Base-by-base conservation (phyloP, 2,797 vertebrate species). In the Poecilia gillii region DNA sequence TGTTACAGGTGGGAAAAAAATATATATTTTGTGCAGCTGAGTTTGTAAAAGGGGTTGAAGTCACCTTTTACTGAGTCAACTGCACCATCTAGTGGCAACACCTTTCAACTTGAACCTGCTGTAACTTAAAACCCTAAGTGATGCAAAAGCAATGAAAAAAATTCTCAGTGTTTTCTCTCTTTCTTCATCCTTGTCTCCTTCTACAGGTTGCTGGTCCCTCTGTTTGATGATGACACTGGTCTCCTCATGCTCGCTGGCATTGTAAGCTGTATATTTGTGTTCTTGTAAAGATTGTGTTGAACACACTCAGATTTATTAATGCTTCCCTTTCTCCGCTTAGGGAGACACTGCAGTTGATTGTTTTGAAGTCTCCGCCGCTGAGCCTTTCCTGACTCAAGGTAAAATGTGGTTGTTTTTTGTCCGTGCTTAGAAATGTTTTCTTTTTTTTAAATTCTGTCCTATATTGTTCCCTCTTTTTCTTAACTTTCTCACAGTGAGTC, bases 211-310 rank as follows among this genome's bases (percentile, higher is more conserved):
- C 78, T 97, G 86, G 95, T 98, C 75, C 97, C 98, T 0, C 92
- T 99, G 83, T 96, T 97, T 28, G 98, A 99, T 23, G 86, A 94
- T 0, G 97, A 98, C 93, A 96, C 97, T 0, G 95, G 97, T 57
- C 96, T 99, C 49, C 96, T 99, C 53, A 72, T 97, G 36, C 87
- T 99, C 80, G 95, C 97, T 1, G 97, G 96, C 88, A 96, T 96
- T 96, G 98, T 99, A 84, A 95, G 93, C 76, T 41, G 20, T n/a
- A 36, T 20, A 76, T 62, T 20, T 11, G 51, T 6, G 11, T 64
- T 1, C 46, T 71, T 25, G 23, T 71, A 71, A 43, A 43, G 12
- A 43, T 43, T 23, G 25, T 14, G 41, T 43, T 45, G 12, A 41
- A 71, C 6, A 14, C 1, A 71, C 68, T 71, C 7, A 4, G 64